Percentiles rank a stretch among this genome's conserved stretches.
Evolutionary conservation across 2,797 vertebrate species (phyloP).

Genomic region (Babyrousa celebensis): DNA sequence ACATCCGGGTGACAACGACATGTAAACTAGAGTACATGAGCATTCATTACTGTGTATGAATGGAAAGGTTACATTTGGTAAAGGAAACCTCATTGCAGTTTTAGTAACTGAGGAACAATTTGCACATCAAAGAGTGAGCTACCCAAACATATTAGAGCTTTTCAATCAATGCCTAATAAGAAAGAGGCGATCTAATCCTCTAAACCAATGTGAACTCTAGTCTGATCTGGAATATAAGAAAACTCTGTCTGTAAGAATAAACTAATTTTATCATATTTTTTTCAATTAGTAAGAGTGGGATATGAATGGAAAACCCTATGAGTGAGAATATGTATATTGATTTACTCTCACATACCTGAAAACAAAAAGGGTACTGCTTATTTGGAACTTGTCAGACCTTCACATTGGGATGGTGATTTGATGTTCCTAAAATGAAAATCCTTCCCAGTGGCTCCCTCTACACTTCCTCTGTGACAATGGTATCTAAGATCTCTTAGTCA

Average conservation of each 20-base stretch:
- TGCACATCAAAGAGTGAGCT: conserved; percentile 82
- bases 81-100: conserved; percentile 63
- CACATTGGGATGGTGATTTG: background rate
- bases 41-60: conserved; percentile 72
- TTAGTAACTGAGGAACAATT: conserved; percentile 72
- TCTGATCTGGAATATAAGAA: conserved; percentile 16
- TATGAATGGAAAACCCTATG: background rate
- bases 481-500: conserved; percentile 65
- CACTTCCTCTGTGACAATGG: conserved; percentile 57
- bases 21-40: conserved; percentile 41
- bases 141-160: conserved; percentile 61
- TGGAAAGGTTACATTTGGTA: conserved; percentile 70
- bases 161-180: conserved; percentile 66
- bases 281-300: background rate
- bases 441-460: background rate
- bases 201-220: background rate
- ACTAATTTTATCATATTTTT: conserved; percentile 31
- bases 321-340: background rate
- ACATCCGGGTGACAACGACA: conserved; percentile 79
- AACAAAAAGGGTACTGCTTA: background rate
- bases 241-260: background rate
- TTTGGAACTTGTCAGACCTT: background rate
- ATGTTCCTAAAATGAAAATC: background rate
- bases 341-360: background rate
- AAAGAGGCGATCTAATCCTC: conserved; percentile 54